Base-by-base conservation (phyloP, 1,140 invertebrate genomes). In the Listronotus bonariensis region DNA sequence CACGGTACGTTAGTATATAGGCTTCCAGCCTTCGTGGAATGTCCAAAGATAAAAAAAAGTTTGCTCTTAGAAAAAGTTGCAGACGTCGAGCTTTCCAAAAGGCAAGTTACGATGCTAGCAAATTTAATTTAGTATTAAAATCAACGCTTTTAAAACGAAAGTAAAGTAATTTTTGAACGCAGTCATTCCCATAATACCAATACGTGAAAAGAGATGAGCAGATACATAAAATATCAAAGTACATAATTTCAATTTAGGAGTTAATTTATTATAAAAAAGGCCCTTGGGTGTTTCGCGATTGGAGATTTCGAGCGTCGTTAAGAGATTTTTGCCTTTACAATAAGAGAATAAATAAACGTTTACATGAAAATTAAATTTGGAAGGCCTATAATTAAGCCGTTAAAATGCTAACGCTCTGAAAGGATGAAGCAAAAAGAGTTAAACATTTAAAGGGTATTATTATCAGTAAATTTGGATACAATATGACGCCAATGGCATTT, bases 351-450 rank as follows among this genome's bases (percentile, higher is more conserved):
- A 54, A 54, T 14, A 34, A 54, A 40, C 4, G 6, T 14, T 34
- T 54, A 45, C 32, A 45, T 11, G 38, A 32, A 45, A 56, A 45
- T 56, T 56, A 56, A 45, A 56, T 43, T 56, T 56, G 12, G 54
- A 43, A 17, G 15, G 40, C 3, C 40, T 43, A 34, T 56, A 56
- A 56, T 56, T 56, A 56, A 56, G 40, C 41, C 26, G 54, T 56
- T 56, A 43, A 43, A 56, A 56, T 43, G 54, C 54, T 56, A 26
- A 56, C 40, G n/a, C n/a, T n/a, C n/a, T n/a, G n/a, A n/a, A n/a
- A 56, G 17, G 31, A 56, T 18, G 43, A 32, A n/a, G 34, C 31
- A 32, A 41, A 26, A 45, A 15, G 41, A n/a, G 40, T 14, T 38
- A 56, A n/a, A 14, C 4, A 11, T 34, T 26, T 32, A 26, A 52